Percentiles rank a stretch among this genome's conserved stretches.
Conservation (phyloP, 2,888 invertebrate genomes). For the Archips crataeganus region DNA sequence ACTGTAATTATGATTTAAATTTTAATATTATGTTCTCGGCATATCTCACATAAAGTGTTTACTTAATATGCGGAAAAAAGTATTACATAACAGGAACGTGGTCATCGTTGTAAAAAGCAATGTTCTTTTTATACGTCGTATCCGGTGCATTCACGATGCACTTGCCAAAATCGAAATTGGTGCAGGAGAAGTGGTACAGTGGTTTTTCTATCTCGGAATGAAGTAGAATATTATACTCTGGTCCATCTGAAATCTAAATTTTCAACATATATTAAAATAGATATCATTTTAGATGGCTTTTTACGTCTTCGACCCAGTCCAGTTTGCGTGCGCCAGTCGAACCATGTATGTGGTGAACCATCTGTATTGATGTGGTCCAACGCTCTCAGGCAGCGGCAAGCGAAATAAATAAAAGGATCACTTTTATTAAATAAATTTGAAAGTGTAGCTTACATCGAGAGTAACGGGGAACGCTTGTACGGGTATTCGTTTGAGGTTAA, state of each 20-base stretch:
- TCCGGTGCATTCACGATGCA: constrained; percentile 86
- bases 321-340: too few relatives aligned
- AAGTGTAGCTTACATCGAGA: constrained; percentile 59
- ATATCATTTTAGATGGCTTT: not conserved
- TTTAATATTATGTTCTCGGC: not conserved
- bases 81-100: constrained; percentile 65
- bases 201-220: constrained; percentile 86
- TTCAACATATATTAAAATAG: not conserved
- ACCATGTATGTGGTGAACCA: not conserved
- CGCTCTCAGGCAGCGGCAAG: not conserved
- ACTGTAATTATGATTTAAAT: constrained; percentile 63
- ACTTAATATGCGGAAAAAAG: not conserved
- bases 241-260: constrained; percentile 88
- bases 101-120: constrained; percentile 71
- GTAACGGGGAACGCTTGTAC: constrained; percentile 73
- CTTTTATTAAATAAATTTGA: not conserved
- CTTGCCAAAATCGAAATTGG: constrained; percentile 87
- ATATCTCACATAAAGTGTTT: not conserved
- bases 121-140: constrained; percentile 74
- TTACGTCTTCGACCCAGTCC: too few relatives aligned
- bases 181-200: constrained; percentile 87
- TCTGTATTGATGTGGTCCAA: not conserved
- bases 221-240: constrained; percentile 86
- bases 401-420: not conserved
- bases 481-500: constrained; percentile 72